Conservation (phyloP, 2,888 invertebrate species). For the Electrophaes corylata region DNA sequence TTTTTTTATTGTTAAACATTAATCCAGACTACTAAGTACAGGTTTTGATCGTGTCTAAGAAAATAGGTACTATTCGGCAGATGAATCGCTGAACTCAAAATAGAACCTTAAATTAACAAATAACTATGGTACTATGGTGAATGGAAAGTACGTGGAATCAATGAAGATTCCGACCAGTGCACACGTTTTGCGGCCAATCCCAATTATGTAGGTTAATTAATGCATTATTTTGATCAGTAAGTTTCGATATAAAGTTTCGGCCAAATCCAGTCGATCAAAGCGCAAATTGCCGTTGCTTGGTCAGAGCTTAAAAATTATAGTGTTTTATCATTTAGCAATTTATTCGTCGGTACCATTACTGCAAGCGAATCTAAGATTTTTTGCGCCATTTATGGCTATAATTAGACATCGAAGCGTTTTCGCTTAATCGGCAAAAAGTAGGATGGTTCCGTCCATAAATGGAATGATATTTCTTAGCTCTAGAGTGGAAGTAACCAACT, state of each 20-base stretch:
- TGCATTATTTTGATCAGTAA: slow-evolving; percentile 21
- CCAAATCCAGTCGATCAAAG: neutral
- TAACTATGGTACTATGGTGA: neutral
- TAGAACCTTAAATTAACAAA: neutral
- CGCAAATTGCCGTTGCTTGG: neutral
- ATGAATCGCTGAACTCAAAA: neutral
- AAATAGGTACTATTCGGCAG: neutral
- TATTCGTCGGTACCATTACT: slow-evolving; percentile 29
- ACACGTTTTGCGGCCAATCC: slow-evolving; percentile 15
- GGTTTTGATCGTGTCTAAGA: neutral
- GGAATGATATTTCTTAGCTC: slow-evolving; percentile 30
- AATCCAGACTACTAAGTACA: no score
- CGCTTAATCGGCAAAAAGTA: slow-evolving; percentile 37
- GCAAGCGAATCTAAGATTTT: slow-evolving; percentile 35
- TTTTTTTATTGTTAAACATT: neutral
- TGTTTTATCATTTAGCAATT: slow-evolving; percentile 25
- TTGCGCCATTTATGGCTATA: slow-evolving; percentile 32
- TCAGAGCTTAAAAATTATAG: neutral
- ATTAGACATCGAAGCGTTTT: slow-evolving; percentile 32
- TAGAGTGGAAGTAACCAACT: slow-evolving; percentile 10
- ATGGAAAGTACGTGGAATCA: slow-evolving; percentile 17
- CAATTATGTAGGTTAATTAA: slow-evolving; percentile 32
- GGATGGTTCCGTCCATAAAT: slow-evolving; percentile 28
- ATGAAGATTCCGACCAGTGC: slow-evolving; percentile 11
- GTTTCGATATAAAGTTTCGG: slow-evolving; percentile 14